Conservation (phyloP, 2,113 vertebrate genomes). For the Poeciliopsis prolifica region DNA sequence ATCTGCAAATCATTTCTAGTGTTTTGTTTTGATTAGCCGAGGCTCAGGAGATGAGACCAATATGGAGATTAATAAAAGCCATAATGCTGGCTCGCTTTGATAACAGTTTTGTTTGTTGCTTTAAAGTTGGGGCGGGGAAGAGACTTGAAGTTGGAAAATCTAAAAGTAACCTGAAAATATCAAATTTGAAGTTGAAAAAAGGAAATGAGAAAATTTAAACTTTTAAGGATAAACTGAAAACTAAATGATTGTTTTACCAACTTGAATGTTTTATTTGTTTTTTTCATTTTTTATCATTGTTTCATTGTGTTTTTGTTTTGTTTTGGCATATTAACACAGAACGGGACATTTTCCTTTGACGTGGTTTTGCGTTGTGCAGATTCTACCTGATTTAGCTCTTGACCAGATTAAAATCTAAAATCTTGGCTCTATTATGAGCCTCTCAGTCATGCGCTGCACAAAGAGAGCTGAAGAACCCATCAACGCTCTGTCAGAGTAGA, state of each 20-base stretch:
- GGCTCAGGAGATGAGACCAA: background rate
- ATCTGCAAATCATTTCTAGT: slow-evolving; percentile 20
- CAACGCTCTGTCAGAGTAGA: background rate
- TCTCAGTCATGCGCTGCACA: background rate
- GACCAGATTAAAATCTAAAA: background rate
- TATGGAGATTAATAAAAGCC: too few species aligned
- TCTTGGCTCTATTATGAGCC: background rate
- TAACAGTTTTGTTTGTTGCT: background rate
- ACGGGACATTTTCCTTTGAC: background rate
- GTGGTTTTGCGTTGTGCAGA: slow-evolving; percentile 3
- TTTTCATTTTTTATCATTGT: background rate
- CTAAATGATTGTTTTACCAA: background rate
- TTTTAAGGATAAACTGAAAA: too few species aligned
- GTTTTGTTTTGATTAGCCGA: background rate
- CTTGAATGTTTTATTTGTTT: too few species aligned
- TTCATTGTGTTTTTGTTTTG: background rate
- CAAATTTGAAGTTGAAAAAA: too few species aligned
- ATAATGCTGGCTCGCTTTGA: background rate
- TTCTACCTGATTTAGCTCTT: slow-evolving; percentile 8
- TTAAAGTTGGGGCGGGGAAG: too few species aligned
- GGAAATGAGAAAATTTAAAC: too few species aligned
- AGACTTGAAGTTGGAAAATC: background rate
- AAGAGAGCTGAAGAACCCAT: slow-evolving; percentile 1
- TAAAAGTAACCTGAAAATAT: too few species aligned
- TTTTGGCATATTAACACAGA: background rate